Evolutionary conservation across 2,113 vertebrate genomes (phyloP).

Genomic region (Otis tarda): DNA sequence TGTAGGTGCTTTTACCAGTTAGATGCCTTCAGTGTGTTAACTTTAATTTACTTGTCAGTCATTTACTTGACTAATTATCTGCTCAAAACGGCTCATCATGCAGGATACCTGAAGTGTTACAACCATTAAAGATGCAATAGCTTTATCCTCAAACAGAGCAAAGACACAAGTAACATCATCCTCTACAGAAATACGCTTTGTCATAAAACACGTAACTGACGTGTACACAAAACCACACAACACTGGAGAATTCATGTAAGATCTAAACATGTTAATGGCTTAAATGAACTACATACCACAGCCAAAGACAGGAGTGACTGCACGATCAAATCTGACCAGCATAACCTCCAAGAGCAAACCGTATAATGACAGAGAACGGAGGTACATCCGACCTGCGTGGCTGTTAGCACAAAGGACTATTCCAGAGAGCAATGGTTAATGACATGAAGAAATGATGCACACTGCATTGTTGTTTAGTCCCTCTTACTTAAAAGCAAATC

Average conservation of each 20-base stretch:
- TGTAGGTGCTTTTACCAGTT: conserved; percentile 13
- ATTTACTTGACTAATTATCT: conserved; percentile 32
- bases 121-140: background rate
- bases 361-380: background rate
- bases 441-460: background rate
- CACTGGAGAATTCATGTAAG: background rate
- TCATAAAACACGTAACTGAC: background rate
- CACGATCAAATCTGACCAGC: background rate
- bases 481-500: background rate
- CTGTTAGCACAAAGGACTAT: background rate
- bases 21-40: background rate
- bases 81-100: conserved; percentile 6
- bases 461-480: background rate
- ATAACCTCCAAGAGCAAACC: background rate
- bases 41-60: conserved; percentile 42
- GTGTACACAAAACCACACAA: background rate
- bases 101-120: background rate
- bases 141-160: background rate
- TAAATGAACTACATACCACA: background rate
- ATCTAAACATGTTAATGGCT: background rate
- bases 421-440: background rate
- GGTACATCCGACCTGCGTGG: background rate
- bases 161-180: background rate
- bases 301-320: background rate
- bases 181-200: background rate